Conservation (phyloP, 2,888 invertebrate genomes). For the Drosophila peninsularis region DNA sequence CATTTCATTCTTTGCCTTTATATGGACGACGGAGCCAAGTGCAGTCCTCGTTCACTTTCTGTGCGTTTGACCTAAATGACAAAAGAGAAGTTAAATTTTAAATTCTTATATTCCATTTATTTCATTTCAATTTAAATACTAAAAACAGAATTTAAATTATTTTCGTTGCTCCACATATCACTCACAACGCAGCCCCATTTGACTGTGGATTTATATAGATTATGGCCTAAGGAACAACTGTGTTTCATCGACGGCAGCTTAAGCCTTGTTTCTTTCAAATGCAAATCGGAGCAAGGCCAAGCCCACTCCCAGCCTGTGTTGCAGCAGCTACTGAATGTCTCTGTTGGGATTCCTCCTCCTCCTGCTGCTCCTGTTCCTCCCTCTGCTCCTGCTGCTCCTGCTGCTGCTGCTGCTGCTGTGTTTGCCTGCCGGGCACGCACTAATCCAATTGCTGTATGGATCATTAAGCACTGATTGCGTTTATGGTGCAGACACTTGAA, state of each 20-base stretch:
- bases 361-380: constrained; percentile 1
- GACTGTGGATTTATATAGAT: background rate
- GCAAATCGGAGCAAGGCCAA: constrained; percentile 33
- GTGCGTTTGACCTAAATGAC: no score
- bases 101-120: no score
- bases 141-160: background rate
- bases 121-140: background rate
- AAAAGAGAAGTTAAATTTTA: no score
- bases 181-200: background rate
- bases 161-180: background rate
- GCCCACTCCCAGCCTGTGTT: background rate
- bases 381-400: no score
- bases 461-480: constrained; percentile 79
- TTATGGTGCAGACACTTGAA: constrained; percentile 52
- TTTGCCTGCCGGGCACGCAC: constrained; percentile 53
- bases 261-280: constrained; percentile 27
- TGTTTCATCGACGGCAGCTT: constrained; percentile 14
- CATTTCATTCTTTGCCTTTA: no score
- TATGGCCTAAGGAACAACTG: constrained; percentile 5
- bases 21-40: no score
- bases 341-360: constrained; percentile 2
- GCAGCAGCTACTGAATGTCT: background rate
- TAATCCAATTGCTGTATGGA: constrained; percentile 74
- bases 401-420: constrained; percentile 17
- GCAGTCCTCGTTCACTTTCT: no score